Evolutionary conservation across 1,140 invertebrate genomes (phyloP).

Genomic region (Halesus radiatus): DNA sequence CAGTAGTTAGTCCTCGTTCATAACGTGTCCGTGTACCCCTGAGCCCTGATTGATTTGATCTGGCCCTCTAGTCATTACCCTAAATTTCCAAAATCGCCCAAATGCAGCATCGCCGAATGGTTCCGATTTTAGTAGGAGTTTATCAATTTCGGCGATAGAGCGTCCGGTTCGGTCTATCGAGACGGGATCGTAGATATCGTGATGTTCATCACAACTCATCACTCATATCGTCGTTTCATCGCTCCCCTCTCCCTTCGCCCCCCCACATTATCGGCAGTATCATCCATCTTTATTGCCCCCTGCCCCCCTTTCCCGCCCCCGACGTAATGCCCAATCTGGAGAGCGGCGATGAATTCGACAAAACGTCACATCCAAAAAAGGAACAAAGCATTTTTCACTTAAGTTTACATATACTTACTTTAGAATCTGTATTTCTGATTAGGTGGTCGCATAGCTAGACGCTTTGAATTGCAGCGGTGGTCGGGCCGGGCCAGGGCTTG

Average conservation of each 20-base stretch:
- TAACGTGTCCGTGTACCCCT: too few relatives aligned
- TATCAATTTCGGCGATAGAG: conserved; percentile 28
- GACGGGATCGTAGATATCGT: conserved; percentile 31
- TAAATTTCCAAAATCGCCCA: not conserved
- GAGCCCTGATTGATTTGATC: too few relatives aligned
- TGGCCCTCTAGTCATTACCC: not conserved
- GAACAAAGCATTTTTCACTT: too few relatives aligned
- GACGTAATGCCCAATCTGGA: conserved; percentile 17
- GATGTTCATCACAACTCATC: conserved; percentile 36
- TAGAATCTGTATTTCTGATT: too few relatives aligned
- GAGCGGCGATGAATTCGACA: not conserved
- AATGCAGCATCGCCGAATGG: conserved; percentile 1
- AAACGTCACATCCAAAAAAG: too few relatives aligned
- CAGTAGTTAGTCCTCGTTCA: too few relatives aligned
- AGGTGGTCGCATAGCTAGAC: too few relatives aligned
- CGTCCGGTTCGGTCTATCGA: conserved; percentile 23
- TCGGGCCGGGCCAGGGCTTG: conserved; percentile 9
- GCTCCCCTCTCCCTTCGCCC: not conserved
- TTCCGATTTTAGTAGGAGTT: not conserved
- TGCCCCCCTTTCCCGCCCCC: not conserved
- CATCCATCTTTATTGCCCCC: conserved; percentile 37
- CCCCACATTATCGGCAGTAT: conserved; percentile 37
- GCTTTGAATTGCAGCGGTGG: not conserved
- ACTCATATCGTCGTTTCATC: conserved; percentile 34
- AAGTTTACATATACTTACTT: too few relatives aligned